A percentile compares a stretch with the other conserved stretches of the same genome.
Conservation (phyloP, 2,888 invertebrate species). For the Pecten maximus region DNA sequence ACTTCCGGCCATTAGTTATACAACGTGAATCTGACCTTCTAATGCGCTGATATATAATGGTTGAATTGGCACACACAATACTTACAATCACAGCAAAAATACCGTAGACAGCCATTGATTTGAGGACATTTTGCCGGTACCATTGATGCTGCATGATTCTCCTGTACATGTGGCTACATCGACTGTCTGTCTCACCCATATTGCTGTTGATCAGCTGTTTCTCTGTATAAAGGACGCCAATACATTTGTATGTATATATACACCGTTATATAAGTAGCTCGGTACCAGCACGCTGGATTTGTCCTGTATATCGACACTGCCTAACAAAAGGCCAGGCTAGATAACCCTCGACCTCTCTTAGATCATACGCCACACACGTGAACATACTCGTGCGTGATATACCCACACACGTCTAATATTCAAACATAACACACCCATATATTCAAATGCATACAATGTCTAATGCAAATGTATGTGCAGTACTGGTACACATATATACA, state of each 20-base stretch:
- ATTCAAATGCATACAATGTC: too few species aligned
- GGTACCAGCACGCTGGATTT: neutral
- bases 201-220: neutral
- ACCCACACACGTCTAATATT: too few species aligned
- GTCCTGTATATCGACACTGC: neutral
- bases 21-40: too few species aligned
- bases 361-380: too few species aligned
- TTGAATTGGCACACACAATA: neutral
- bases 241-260: neutral
- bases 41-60: too few species aligned
- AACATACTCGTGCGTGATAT: too few species aligned
- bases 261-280: neutral
- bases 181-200: neutral
- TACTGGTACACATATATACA: too few species aligned
- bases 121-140: neutral
- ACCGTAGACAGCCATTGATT: neutral
- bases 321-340: neutral
- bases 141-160: neutral
- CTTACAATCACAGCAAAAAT: slow-evolving; percentile 9
- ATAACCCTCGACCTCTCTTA: too few species aligned
- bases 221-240: too few species aligned
- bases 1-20: too few species aligned
- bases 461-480: too few species aligned
- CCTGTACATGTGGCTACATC: neutral
- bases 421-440: too few species aligned